Evolutionary conservation across 2,113 vertebrate species (phyloP).

Genomic region (Platycercus adscitus): DNA sequence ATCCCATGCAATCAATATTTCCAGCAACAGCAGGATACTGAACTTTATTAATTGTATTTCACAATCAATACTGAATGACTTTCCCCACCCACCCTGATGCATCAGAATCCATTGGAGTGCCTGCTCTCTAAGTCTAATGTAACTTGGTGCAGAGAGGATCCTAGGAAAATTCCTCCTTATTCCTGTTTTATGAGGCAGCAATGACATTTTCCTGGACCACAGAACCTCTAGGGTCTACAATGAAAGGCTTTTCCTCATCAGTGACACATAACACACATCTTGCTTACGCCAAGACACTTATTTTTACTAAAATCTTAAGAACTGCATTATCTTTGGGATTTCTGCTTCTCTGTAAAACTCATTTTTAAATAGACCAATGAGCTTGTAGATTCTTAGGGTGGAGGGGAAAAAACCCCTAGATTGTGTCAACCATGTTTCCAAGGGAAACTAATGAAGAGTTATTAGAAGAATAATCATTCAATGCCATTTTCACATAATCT

Average conservation of each 20-base stretch:
- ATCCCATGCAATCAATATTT: not conserved
- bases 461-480: not conserved
- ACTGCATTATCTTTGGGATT: not conserved
- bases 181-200: not conserved
- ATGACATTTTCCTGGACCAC: not conserved
- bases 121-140: not conserved
- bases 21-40: not conserved
- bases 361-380: not conserved
- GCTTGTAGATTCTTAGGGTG: not conserved
- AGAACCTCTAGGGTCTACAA: not conserved
- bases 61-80: not conserved
- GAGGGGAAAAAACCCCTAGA: not conserved
- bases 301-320: not conserved
- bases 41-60: not conserved
- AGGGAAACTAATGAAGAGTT: not conserved
- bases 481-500: not conserved
- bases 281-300: not conserved
- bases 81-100: not conserved
- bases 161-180: not conserved
- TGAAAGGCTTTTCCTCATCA: not conserved
- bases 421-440: not conserved
- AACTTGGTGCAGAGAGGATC: not conserved
- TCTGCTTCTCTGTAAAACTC: not conserved
- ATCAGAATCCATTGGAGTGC: not conserved
- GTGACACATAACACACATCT: fast-evolving